These are phyloP conservation scores for Philonicus albiceps DNA, from an alignment of 2,888 invertebrate species.

Conservation along the genomic window DNA sequence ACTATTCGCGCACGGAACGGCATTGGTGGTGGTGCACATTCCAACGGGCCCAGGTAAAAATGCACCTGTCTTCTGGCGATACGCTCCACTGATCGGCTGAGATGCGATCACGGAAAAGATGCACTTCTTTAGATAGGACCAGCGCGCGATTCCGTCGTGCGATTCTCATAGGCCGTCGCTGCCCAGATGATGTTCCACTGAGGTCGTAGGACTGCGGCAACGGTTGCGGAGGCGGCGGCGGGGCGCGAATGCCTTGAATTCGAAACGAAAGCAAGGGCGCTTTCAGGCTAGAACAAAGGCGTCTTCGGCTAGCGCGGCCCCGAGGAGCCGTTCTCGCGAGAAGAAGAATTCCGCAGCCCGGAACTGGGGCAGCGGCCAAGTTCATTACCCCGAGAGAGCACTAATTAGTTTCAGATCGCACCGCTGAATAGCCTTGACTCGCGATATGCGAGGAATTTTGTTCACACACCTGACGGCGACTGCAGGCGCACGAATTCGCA, in stretches of 20 bases:
- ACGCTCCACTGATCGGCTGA: slow-evolving; percentile 39
- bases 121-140: slow-evolving; percentile 40
- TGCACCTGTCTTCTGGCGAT: slow-evolving; percentile 42
- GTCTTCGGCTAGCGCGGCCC: neutral
- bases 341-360: neutral
- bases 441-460: slow-evolving; percentile 21
- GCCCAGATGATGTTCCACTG: neutral
- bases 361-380: slow-evolving; percentile 27
- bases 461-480: neutral
- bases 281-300: slow-evolving; percentile 19
- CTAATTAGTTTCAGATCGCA: slow-evolving; percentile 23
- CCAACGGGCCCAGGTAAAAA: slow-evolving; percentile 35
- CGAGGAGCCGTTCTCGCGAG: neutral
- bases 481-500: neutral
- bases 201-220: no score
- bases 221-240: neutral
- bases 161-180: slow-evolving; percentile 20
- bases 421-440: slow-evolving; percentile 30
- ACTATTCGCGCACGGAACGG: slow-evolving; percentile 1
- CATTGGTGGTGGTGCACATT: slow-evolving; percentile 1
- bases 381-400: slow-evolving; percentile 21
- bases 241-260: slow-evolving; percentile 3
- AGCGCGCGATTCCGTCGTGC: slow-evolving; percentile 10
- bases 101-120: slow-evolving; percentile 42
- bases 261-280: slow-evolving; percentile 17